These are phyloP conservation scores for Pseudomyrmex gracilis DNA, from an alignment of 1,140 invertebrate genomes.

Conservation along the genomic window DNA sequence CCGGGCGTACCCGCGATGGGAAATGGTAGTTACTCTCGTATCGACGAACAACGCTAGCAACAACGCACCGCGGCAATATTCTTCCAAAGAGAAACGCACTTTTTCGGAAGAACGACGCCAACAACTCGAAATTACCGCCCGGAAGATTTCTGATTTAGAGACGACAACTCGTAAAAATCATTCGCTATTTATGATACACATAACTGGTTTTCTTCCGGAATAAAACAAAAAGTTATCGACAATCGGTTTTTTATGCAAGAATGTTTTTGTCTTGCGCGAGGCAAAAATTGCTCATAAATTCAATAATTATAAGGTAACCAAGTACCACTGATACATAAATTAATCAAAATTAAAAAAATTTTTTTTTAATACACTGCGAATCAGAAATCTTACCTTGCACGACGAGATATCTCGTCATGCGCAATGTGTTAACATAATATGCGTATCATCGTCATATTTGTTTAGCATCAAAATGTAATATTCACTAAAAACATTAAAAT, in stretches of 20 bases:
- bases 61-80: constrained; percentile 57
- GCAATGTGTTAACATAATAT: too few relatives aligned
- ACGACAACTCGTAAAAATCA: not conserved
- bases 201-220: constrained; percentile 1
- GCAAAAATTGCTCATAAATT: not conserved
- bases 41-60: constrained; percentile 67
- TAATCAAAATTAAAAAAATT: too few relatives aligned
- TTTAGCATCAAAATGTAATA: not conserved
- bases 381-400: too few relatives aligned
- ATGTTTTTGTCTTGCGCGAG: not conserved
- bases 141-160: not conserved
- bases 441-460: not conserved
- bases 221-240: not conserved
- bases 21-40: constrained; percentile 75
- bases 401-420: too few relatives aligned
- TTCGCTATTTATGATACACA: too few relatives aligned
- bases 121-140: constrained; percentile 56
- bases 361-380: too few relatives aligned
- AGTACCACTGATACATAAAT: too few relatives aligned
- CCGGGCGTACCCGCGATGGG: constrained; percentile 70
- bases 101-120: constrained; percentile 49
- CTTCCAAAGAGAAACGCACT: constrained; percentile 41
- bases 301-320: not conserved
- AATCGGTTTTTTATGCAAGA: not conserved
- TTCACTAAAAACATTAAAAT: not conserved